phyloP scores from a whole-genome alignment of 2,113 vertebrate genomes.

The Megaptera novaeangliae region DNA sequence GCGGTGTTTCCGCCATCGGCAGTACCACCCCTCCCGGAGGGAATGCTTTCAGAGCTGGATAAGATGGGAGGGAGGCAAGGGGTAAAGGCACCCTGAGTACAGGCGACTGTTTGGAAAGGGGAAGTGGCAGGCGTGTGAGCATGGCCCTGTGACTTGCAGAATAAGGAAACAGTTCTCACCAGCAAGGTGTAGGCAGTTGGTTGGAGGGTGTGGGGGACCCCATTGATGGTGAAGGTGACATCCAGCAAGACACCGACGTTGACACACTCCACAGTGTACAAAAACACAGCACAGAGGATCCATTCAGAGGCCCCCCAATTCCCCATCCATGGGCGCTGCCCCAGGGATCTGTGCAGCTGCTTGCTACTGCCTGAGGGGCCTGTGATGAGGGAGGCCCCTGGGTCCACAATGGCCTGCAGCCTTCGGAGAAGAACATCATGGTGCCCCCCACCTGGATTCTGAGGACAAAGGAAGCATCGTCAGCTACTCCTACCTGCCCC shows the following conservation, averaged over 20 bases:
- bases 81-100: background rate
- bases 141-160: background rate
- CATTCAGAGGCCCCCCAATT: constrained; percentile 45
- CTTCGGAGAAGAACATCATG: constrained; percentile 63
- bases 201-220: constrained; percentile 72
- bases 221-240: constrained; percentile 82
- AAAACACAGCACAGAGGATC: background rate
- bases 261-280: constrained; percentile 77
- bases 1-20: background rate
- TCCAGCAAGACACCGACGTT: constrained; percentile 72
- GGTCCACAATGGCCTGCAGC: constrained; percentile 87
- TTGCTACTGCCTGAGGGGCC: constrained; percentile 71
- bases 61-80: background rate
- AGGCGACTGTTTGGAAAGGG: background rate
- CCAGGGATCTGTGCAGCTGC: constrained; percentile 75
- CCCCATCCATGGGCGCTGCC: constrained; percentile 68
- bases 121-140: background rate
- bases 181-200: constrained; percentile 77
- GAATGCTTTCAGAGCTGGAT: background rate
- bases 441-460: constrained; percentile 78
- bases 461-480: background rate
- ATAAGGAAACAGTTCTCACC: constrained; percentile 67
- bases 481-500: rapidly evolving
- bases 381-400: constrained; percentile 78
- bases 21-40: background rate